Conservation (phyloP, 2,113 vertebrate species). For the Strigops habroptila region DNA sequence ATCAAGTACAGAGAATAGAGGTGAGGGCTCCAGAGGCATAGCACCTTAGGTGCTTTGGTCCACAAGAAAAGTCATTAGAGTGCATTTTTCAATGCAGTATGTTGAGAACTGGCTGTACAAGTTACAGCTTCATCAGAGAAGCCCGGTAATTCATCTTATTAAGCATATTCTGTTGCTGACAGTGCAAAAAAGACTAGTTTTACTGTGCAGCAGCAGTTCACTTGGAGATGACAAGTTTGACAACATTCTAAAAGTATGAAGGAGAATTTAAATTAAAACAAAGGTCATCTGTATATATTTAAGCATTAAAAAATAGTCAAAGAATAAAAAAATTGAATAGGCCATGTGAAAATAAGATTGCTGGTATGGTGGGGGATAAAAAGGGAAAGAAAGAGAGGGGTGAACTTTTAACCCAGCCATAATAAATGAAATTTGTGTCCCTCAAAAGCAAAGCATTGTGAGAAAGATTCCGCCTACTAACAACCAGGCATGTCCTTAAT, state of each 20-base stretch:
- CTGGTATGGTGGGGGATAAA: neutral
- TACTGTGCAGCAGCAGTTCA: neutral
- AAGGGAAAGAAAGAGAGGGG: neutral
- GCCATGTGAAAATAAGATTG: neutral
- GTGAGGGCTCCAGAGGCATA: neutral
- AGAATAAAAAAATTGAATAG: neutral
- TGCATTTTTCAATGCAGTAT: neutral
- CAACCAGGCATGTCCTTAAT: neutral
- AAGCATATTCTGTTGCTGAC: neutral
- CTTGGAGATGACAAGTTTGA: neutral
- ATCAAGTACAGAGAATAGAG: neutral
- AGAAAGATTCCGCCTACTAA: neutral
- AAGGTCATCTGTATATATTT: neutral
- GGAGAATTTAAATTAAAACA: constrained; percentile 5
- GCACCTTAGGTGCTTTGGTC: neutral
- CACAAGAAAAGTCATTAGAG: neutral
- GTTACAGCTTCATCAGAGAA: neutral
- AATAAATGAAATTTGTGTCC: neutral
- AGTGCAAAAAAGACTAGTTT: neutral
- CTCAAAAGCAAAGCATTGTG: neutral
- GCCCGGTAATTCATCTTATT: neutral
- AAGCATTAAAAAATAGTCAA: neutral
- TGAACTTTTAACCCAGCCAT: neutral
- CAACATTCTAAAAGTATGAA: neutral
- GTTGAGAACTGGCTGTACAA: neutral